Evolutionary conservation across 2,797 vertebrate genomes (phyloP), one percentile per base, ranked within the genome.

Genomic region (Rhincodon typus): DNA sequence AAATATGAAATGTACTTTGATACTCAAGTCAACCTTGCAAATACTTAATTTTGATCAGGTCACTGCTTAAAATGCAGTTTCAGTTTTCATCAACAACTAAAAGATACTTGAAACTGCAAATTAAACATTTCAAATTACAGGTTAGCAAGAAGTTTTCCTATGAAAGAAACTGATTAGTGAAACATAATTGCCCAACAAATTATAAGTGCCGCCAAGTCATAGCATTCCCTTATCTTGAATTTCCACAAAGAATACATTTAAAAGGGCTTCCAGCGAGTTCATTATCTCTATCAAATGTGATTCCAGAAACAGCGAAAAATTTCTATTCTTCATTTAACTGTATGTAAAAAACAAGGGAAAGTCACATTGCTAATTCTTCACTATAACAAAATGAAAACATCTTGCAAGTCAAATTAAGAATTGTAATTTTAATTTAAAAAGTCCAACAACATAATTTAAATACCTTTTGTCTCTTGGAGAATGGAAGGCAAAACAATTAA

Each of bases 111-210:
- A 93, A 67, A 66, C 42, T 69, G 90, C n/a, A 93, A 69, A 93
- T 93, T 25, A 25, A 93, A 93, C 57, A 93, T 67, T 93, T 93
- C 21, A 69, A 93, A 93, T 91, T 21, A 94, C 25, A 94, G 93
- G 87, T 53, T 90, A 72, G 67, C 12, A 69, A 25, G n/a, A 72
- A 25, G 66, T 50, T 72, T 94, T 70, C 69, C 93, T 42, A 4
- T 30, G 69, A 17, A 50, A 30, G 50, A 62, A 90, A 34, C 38
- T 42, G 25, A 94, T 50, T 30, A 70, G 12, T 74, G 12, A 50
- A 94, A 30, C 15, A 50, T 94, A 94, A 94, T 72, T 94, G 93
- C 21, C 93, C 38, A 94, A 42, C 62, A 67, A 91, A 93, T 93
- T 62, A 38, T 13, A 25, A 50, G 42, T 27, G 27, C 2, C n/a